Percentiles rank a stretch among this genome's conserved stretches.
Evolutionary conservation across 2,888 invertebrate species (phyloP).

Genomic region (Ectemnius continuus): DNA sequence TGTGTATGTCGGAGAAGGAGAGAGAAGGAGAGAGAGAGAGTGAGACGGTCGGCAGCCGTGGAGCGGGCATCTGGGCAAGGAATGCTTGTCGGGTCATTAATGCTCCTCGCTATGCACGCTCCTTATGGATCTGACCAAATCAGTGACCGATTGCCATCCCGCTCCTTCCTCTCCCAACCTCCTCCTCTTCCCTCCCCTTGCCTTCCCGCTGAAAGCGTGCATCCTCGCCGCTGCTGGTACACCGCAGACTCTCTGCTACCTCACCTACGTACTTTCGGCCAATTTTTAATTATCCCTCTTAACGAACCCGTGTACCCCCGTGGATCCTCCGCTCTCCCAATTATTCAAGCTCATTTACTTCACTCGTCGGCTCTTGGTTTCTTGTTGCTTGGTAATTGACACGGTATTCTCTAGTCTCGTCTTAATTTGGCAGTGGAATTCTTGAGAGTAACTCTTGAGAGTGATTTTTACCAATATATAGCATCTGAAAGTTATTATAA

Average conservation of each 20-base stretch:
- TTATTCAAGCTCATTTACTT: neutral
- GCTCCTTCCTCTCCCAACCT: conserved; percentile 16
- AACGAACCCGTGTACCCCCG: neutral
- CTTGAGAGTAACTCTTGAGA: too few species aligned
- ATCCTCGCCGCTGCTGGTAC: neutral
- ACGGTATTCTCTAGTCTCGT: too few species aligned
- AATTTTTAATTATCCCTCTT: conserved; percentile 37
- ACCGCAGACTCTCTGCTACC: neutral
- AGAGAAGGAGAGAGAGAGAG: conserved; percentile 20
- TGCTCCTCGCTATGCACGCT: conserved; percentile 74
- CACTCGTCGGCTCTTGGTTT: neutral
- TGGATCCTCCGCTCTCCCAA: neutral
- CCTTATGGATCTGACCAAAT: conserved; percentile 75
- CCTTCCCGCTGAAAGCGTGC: conserved; percentile 7
- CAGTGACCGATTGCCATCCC: conserved; percentile 75
- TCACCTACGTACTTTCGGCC: conserved; percentile 12
- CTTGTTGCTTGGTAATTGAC: neutral
- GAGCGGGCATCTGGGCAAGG: conserved; percentile 68
- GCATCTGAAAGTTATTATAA: too few species aligned
- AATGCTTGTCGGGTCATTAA: conserved; percentile 76
- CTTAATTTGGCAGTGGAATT: too few species aligned
- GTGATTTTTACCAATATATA: too few species aligned
- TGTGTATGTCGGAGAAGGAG: conserved; percentile 11
- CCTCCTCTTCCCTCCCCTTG: too few species aligned
- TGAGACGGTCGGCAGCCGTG: conserved; percentile 12